Base-by-base conservation (phyloP, 2,797 vertebrate species). In the Lepus oiostolus region DNA sequence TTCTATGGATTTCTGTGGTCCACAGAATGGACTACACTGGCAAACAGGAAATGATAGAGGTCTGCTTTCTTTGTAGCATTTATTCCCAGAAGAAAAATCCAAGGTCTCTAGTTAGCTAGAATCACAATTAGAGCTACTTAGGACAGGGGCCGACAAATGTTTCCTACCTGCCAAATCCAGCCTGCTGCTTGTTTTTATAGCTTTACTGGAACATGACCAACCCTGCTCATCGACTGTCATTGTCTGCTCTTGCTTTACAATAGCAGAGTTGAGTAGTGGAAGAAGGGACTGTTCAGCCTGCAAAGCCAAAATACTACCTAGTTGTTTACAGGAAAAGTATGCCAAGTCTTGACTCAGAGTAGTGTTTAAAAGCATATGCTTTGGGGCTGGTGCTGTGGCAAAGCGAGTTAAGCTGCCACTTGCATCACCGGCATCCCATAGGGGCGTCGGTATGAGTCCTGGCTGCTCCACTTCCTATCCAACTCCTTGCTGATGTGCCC, bases 61-160 rank as follows among this genome's bases (percentile, higher is more conserved):
- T 79, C 85, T 91, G 60, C 42, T 30, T 88, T 95, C 50, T 91
- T 95, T 86, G 63, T 86, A 89, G 68, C 38, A 70, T 82, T 83
- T 86, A 91, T 24, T 96, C 42, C 32, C 52, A 88, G 26, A 76
- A 21, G 38, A 93, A 60, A 96, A 82, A 91, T 30, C 1, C 32
- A 89, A 65, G 35, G n/a, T 86, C 89, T 63, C 52, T 70, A 79
- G 42, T n/a, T 70, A 80, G 60, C 52, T 58, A 58, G 62, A 86
- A 77, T 12, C 63, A 80, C 52, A 96, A 70, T 58, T 83, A 94
- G 38, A 85, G 72, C 38, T 50, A 91, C 63, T 50, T 7, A 68
- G 47, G 88, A 72, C 6, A 84, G n/a, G 4, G 19, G 24, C 68
- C 65, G 68, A 58, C 50, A 94, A 92, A 95, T 80, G 85, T 0